Evolutionary conservation across 2,888 invertebrate genomes (phyloP).

Genomic region (Epinotia ramella): DNA sequence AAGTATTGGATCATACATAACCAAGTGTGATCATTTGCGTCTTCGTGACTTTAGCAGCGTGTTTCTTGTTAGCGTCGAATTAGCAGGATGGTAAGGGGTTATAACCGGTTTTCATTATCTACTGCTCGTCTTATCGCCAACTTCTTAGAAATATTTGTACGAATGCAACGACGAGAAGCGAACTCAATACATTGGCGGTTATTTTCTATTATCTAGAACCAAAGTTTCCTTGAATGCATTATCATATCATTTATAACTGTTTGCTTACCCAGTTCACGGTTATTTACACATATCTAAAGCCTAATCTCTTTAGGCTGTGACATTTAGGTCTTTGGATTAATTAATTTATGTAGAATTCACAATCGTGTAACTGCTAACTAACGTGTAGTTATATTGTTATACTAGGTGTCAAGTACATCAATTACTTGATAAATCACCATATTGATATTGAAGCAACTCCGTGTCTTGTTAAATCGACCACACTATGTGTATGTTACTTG

Average conservation of each 20-base stretch:
- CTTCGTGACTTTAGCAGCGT: constrained; percentile 24
- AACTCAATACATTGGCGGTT: constrained; percentile 10
- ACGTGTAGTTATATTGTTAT: too few species aligned
- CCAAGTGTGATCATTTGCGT: constrained; percentile 22
- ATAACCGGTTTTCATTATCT: constrained; percentile 39
- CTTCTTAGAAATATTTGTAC: constrained; percentile 14
- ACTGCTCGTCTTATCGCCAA: constrained; percentile 22
- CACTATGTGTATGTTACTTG: too few species aligned
- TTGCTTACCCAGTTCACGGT: not conserved
- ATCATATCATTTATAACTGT: not conserved
- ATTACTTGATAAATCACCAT: too few species aligned
- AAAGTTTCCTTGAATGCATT: not conserved
- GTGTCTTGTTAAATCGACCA: too few species aligned
- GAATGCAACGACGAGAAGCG: not conserved
- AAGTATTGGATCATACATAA: not conserved
- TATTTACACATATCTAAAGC: not conserved
- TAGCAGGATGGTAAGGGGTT: constrained; percentile 31
- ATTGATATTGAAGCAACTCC: too few species aligned
- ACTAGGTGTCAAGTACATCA: too few species aligned
- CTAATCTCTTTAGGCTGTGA: not conserved
- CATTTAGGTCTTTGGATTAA: not conserved
- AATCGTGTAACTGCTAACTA: too few species aligned
- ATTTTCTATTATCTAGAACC: constrained; percentile 20
- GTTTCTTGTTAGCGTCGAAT: constrained; percentile 36
- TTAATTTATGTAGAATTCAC: not conserved